Evolutionary conservation across 2,797 vertebrate species (phyloP).

Genomic region (Sebastolobus altivelis): DNA sequence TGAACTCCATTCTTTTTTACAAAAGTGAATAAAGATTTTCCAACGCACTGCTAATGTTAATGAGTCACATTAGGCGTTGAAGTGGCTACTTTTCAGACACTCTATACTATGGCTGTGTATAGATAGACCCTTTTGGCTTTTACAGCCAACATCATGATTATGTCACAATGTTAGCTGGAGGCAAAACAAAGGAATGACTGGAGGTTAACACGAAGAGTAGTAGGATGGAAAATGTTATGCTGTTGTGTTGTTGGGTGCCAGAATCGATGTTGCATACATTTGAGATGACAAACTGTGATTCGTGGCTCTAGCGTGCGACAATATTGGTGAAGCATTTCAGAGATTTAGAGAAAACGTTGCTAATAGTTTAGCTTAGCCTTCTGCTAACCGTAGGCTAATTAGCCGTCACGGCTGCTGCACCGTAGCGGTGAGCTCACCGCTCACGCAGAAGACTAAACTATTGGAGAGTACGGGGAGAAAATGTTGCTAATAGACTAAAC

Average conservation of each 20-base stretch:
- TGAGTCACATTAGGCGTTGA: conserved; percentile 33
- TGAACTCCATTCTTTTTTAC: conserved; percentile 24
- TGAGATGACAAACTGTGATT: background rate
- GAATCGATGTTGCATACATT: background rate
- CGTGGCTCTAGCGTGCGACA: too few species aligned
- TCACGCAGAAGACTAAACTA: too few species aligned
- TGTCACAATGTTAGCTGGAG: background rate
- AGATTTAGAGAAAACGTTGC: too few species aligned
- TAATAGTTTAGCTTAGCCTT: too few species aligned
- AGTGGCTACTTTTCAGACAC: conserved; percentile 34
- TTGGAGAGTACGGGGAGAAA: too few species aligned
- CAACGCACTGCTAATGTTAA: conserved; percentile 34
- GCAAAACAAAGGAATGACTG: background rate
- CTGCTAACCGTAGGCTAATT: too few species aligned
- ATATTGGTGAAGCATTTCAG: too few species aligned
- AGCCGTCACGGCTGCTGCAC: too few species aligned
- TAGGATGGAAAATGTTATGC: background rate
- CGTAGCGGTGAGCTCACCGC: too few species aligned
- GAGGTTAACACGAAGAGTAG: background rate
- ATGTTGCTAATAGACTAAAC: too few species aligned
- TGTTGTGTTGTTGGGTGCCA: background rate
- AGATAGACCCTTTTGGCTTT: background rate
- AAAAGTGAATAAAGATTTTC: conserved; percentile 33
- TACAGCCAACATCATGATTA: background rate
- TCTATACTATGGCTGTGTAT: background rate